Evolutionary conservation across 2,888 invertebrate species (phyloP), one percentile per base, ranked within the genome.

Genomic region (Caenorhabditis macrosperma): DNA sequence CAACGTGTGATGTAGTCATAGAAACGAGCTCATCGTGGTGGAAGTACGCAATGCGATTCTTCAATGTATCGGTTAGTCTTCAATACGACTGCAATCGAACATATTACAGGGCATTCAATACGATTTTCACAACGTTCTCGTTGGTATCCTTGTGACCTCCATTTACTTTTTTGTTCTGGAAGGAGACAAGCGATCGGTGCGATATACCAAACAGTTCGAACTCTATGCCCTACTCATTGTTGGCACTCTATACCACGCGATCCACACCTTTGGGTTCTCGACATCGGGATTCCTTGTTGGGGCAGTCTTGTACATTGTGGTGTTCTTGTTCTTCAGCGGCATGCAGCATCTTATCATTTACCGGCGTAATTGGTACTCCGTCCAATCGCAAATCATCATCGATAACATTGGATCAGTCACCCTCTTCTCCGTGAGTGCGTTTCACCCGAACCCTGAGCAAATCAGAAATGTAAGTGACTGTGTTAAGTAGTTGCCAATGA

Each of bases 11-110:
- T n/a, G 17, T 69, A 2, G 17, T 5, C 0, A 30, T 69, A 20
- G 30, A 52, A 5, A 69, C 69, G 15, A 60, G n/a, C 17, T 26
- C 60, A 10, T 46, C 41, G 24, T 55, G 30, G 66, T 20, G 15
- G 20, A 38, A 26, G 15, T 66, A 28, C 46, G 44, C 20, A 2
- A 12, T 24, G 10, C 28, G 30, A 2, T 55, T 66, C 28, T n/a
- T n/a, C n/a, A n/a, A n/a, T n/a, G n/a, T n/a, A n/a, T n/a, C n/a
- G n/a, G n/a, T n/a, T n/a, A n/a, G n/a, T n/a, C n/a, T n/a, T n/a
- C n/a, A n/a, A n/a, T n/a, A 46, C 33, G 35, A 33, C 10, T 44
- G n/a, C 24, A n/a, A n/a, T n/a, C n/a, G n/a, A n/a, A n/a, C 10
- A 24, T 41, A n/a, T 9, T 60, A n/a, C 52, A n/a, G n/a, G n/a